phyloP scores from a whole-genome alignment of 2,888 invertebrate species.

The Tanypteryx hageni region DNA sequence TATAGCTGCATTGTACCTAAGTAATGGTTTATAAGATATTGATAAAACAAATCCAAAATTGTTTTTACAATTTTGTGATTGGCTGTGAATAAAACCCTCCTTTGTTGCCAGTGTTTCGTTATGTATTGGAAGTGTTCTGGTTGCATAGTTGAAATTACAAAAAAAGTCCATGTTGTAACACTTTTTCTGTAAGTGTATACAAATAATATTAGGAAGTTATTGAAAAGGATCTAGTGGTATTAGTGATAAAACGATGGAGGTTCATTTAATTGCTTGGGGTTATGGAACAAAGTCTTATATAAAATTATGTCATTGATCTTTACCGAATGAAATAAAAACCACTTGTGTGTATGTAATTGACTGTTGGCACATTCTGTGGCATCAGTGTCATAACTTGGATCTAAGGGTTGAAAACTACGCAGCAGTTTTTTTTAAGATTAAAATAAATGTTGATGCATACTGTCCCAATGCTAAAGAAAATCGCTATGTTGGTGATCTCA shows the following conservation, averaged over 20 bases:
- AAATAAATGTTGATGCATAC: not conserved
- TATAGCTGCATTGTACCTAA: constrained; percentile 38
- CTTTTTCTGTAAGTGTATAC: constrained; percentile 42
- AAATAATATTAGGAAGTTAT: not conserved
- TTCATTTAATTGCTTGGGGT: constrained; percentile 32
- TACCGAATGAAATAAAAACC: not conserved
- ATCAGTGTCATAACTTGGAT: not conserved
- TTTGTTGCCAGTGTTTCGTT: constrained; percentile 47
- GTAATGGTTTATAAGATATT: constrained; percentile 53
- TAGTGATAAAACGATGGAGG: not conserved
- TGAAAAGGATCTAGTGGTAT: constrained; percentile 35
- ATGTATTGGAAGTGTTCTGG: constrained; percentile 38
- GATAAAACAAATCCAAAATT: constrained; percentile 59
- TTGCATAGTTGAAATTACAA: constrained; percentile 29
- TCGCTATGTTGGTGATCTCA: not conserved
- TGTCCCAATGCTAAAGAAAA: not conserved
- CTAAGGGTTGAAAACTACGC: not conserved
- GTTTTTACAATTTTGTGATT: constrained; percentile 59
- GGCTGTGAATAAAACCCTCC: constrained; percentile 61
- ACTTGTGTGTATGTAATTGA: not conserved
- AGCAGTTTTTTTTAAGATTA: not conserved
- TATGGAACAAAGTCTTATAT: not conserved
- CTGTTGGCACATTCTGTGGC: not conserved
- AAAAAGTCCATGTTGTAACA: constrained; percentile 47
- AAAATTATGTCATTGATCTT: not conserved